These are phyloP conservation scores for Misgurnus mizolepis DNA, from an alignment of 2,113 vertebrate genomes.

Conservation along the genomic window DNA sequence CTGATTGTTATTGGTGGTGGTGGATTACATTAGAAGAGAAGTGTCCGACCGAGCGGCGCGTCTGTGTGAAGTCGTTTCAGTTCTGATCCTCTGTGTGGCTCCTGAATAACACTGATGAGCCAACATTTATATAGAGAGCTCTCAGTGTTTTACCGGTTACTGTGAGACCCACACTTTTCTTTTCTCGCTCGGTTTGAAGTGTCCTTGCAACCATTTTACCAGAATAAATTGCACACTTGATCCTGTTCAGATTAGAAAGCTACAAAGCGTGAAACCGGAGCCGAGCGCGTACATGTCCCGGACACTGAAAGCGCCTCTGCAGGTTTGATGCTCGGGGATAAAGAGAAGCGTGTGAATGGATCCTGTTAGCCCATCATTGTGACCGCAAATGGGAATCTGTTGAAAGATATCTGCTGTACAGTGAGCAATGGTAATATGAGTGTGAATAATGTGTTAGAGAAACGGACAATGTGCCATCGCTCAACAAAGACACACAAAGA, in stretches of 20 bases:
- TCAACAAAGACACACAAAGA: background rate
- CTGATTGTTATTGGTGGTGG: slow-evolving; percentile 9
- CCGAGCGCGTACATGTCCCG: background rate
- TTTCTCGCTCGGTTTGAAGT: background rate
- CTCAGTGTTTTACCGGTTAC: background rate
- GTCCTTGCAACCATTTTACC: background rate
- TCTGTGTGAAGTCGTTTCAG: background rate
- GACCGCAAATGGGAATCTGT: slow-evolving; percentile 22
- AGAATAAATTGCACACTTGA: slow-evolving; percentile 12
- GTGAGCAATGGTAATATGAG: slow-evolving; percentile 5
- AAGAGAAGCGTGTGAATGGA: slow-evolving; percentile 23
- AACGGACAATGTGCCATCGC: background rate
- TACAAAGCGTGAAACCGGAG: slow-evolving; percentile 31
- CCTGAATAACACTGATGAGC: background rate
- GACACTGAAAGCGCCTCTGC: background rate
- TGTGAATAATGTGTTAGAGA: slow-evolving; percentile 1
- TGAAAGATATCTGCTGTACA: slow-evolving; percentile 19
- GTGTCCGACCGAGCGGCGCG: background rate
- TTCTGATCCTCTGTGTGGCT: background rate
- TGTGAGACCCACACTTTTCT: background rate
- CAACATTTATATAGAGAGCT: background rate
- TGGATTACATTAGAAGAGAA: slow-evolving; percentile 26
- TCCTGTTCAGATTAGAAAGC: background rate
- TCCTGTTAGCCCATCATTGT: slow-evolving; percentile 6
- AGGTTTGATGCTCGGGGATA: background rate